These are phyloP conservation scores for Nebria salina DNA, from an alignment of 2,888 invertebrate genomes.

Conservation along the genomic window DNA sequence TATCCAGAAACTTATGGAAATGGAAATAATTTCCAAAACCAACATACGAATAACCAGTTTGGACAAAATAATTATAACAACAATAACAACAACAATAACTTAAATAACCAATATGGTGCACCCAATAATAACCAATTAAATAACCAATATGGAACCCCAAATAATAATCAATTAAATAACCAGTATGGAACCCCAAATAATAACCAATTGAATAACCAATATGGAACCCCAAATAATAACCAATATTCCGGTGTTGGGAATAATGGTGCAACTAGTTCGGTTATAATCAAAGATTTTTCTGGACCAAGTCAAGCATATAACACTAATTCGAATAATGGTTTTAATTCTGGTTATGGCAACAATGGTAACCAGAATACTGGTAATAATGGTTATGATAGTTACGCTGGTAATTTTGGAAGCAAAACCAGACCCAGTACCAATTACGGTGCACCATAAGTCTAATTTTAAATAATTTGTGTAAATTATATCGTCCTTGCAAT, in stretches of 20 bases:
- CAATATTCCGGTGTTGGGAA: conserved; percentile 19
- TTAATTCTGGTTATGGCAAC: conserved; percentile 40
- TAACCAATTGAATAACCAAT: conserved; percentile 47
- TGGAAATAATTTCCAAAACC: conserved; percentile 47
- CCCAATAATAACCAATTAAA: conserved; percentile 37
- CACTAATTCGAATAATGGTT: conserved; percentile 47
- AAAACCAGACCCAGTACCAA: conserved; percentile 48
- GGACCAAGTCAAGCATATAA: conserved; percentile 50
- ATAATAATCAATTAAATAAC: neutral
- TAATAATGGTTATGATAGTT: conserved; percentile 48
- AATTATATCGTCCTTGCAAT: conserved; percentile 29
- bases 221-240: conserved; percentile 48
- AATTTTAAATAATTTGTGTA: conserved; percentile 12
- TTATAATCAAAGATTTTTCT: conserved; percentile 55
- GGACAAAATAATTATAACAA: too few species aligned
- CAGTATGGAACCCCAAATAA: conserved; percentile 13
- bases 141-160: conserved; percentile 8
- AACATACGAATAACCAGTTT: conserved; percentile 44
- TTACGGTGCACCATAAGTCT: conserved; percentile 53
- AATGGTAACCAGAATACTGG: conserved; percentile 14
- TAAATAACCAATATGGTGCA: conserved; percentile 53
- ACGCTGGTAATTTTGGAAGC: conserved; percentile 49
- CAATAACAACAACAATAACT: conserved; percentile 46
- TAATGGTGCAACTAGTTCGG: conserved; percentile 51
- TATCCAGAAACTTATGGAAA: conserved; percentile 69